Conservation (phyloP, 2,113 vertebrate genomes). For the Delphinapterus leucas region DNA sequence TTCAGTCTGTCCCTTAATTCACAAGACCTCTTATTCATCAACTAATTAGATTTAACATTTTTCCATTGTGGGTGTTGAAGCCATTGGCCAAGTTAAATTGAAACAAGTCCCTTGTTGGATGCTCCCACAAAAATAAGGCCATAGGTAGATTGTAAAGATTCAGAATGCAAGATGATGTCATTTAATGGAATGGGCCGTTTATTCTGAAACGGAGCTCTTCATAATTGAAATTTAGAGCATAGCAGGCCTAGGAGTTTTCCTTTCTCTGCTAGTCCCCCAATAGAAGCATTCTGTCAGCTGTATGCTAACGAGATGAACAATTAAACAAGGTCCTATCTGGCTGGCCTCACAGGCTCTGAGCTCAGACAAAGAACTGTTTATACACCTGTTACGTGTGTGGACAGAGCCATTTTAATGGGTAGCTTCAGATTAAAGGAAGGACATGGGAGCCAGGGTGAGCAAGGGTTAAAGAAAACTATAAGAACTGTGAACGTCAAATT, state of each 20-base stretch:
- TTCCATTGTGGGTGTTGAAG: constrained; percentile 50
- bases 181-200: constrained; percentile 77
- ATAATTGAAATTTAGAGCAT: constrained; percentile 84
- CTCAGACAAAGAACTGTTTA: constrained; percentile 91
- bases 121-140: constrained; percentile 19
- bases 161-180: constrained; percentile 25
- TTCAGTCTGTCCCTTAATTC: constrained; percentile 50
- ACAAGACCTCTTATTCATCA: constrained; percentile 54
- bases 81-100: constrained; percentile 45
- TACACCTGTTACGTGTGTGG: constrained; percentile 89
- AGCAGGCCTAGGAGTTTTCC: constrained; percentile 70
- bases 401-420: constrained; percentile 66
- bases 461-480: constrained; percentile 85
- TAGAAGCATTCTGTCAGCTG: constrained; percentile 88
- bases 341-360: constrained; percentile 75
- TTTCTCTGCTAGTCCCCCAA: constrained; percentile 72
- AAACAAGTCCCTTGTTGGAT: constrained; percentile 55
- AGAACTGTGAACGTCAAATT: constrained; percentile 86
- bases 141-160: constrained; percentile 1
- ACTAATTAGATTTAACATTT: constrained; percentile 68
- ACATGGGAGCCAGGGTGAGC: constrained; percentile 45
- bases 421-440: constrained; percentile 83
- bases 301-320: constrained; percentile 91
- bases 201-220: constrained; percentile 76
- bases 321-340: constrained; percentile 87